Evolutionary conservation across 2,113 vertebrate genomes (phyloP).

Genomic region (Pituophis catenifer): DNA sequence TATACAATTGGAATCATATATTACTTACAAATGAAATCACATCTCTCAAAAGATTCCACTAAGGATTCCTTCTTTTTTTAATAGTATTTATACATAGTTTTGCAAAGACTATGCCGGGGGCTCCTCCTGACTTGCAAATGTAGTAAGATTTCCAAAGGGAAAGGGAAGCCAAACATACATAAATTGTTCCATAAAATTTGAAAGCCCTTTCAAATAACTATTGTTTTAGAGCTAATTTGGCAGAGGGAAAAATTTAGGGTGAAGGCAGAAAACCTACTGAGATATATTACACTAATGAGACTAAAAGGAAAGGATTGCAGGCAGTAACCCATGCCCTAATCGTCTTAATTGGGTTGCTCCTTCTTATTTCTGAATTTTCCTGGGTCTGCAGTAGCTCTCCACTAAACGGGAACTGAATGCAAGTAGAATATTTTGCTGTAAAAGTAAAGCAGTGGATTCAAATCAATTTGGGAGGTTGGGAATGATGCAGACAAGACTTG

Average conservation of each 20-base stretch:
- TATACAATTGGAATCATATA: conserved; percentile 30
- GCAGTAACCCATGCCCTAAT: neutral
- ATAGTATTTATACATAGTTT: conserved; percentile 55
- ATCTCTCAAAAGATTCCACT: conserved; percentile 53
- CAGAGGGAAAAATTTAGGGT: conserved; percentile 24
- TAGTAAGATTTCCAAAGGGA: conserved; percentile 43
- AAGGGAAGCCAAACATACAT: neutral
- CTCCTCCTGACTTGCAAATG: conserved; percentile 58
- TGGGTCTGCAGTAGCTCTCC: neutral
- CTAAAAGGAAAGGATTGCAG: neutral
- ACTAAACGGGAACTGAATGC: neutral
- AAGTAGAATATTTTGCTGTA: neutral
- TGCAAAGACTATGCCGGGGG: conserved; percentile 41
- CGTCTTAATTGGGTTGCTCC: neutral
- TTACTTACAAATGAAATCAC: conserved; percentile 51
- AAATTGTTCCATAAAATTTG: conserved; percentile 44
- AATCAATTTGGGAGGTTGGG: neutral
- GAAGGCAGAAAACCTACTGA: neutral
- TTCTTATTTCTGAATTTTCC: neutral
- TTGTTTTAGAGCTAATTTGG: conserved; percentile 36
- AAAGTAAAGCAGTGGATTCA: neutral
- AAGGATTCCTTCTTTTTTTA: conserved; percentile 47
- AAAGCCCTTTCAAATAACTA: conserved; percentile 48
- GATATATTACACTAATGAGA: neutral
- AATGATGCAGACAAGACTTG: neutral